Evolutionary conservation across 2,113 vertebrate genomes (phyloP).

Genomic region (Chaetura pelagica): DNA sequence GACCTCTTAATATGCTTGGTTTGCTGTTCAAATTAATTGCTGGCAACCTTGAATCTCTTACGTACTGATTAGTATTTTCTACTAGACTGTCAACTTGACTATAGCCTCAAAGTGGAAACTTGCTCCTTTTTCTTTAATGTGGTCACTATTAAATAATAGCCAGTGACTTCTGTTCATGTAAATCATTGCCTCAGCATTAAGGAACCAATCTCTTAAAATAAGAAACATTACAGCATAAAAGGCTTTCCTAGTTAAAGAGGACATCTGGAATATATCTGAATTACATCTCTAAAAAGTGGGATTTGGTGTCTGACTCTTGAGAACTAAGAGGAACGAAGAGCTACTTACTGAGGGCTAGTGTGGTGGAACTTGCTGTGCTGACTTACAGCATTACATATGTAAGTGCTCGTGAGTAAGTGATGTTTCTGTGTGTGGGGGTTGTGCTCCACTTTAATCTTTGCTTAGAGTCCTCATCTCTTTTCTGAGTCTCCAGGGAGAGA

Average conservation of each 20-base stretch:
- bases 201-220: not conserved
- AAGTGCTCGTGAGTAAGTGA: constrained; percentile 15
- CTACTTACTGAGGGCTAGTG: not conserved
- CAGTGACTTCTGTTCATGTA: not conserved
- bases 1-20: constrained; percentile 20
- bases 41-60: constrained; percentile 47
- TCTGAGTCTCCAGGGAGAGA: not conserved
- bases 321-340: not conserved
- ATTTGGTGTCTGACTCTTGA: not conserved
- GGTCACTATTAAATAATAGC: not conserved
- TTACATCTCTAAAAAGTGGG: not conserved
- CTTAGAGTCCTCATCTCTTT: not conserved
- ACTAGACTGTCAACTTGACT: not conserved
- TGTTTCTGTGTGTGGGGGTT: not conserved
- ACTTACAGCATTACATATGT: not conserved
- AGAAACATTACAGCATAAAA: rapidly evolving
- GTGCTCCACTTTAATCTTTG: not conserved
- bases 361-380: not conserved
- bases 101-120: not conserved
- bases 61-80: constrained; percentile 36
- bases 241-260: not conserved
- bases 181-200: rapidly evolving
- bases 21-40: constrained; percentile 57
- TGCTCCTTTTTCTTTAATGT: not conserved
- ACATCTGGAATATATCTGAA: not conserved